Evolutionary conservation across 2,113 vertebrate species (phyloP).

Genomic region (Ophthalmolycus amberensis): DNA sequence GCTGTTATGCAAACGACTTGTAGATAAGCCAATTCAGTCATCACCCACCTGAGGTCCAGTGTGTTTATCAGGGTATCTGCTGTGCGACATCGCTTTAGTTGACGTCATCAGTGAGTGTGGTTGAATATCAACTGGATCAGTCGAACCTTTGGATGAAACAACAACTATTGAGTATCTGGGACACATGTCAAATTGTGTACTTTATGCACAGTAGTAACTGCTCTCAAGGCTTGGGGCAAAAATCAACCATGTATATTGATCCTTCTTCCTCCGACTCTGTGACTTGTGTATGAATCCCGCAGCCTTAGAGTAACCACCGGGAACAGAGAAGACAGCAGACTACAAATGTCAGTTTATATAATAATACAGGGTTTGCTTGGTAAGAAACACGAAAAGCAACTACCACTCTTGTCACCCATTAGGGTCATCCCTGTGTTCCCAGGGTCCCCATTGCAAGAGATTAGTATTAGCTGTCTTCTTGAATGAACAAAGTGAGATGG

Average conservation of each 20-base stretch:
- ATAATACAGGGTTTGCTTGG: constrained; percentile 10
- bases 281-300: constrained; percentile 13
- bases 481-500: background rate
- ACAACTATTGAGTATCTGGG: constrained; percentile 2
- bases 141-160: constrained; percentile 66
- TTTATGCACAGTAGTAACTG: background rate
- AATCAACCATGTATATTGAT: constrained; percentile 5
- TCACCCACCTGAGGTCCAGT: constrained; percentile 64
- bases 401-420: background rate
- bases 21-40: background rate
- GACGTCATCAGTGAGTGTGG: constrained; percentile 18
- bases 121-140: constrained; percentile 37
- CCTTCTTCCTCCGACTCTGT: background rate
- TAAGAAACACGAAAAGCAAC: background rate
- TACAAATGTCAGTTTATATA: constrained; percentile 11
- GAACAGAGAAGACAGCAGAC: constrained; percentile 18
- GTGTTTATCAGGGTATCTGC: constrained; percentile 47
- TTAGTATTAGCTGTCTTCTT: background rate
- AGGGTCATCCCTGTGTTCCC: background rate
- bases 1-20: background rate
- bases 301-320: constrained; percentile 1
- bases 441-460: background rate
- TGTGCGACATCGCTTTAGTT: background rate
- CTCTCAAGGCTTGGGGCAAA: constrained; percentile 8
- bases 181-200: constrained; percentile 2